Evolutionary conservation across 1,140 invertebrate species (phyloP).

Genomic region (Dendrolimus punctatus): DNA sequence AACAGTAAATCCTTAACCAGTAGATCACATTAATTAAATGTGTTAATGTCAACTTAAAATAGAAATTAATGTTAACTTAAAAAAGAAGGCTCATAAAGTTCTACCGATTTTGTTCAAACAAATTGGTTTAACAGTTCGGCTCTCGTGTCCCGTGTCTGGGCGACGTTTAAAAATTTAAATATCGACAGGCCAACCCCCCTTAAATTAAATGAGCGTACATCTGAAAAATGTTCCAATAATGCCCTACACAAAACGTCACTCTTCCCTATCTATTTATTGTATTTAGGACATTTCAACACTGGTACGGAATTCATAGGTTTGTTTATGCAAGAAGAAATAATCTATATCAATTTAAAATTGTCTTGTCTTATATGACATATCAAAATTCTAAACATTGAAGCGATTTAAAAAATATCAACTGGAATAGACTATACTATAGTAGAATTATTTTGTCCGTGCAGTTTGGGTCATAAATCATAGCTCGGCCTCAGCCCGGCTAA

Average conservation of each 20-base stretch:
- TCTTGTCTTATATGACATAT: no score
- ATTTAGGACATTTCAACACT: constrained; percentile 22
- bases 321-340: constrained; percentile 14
- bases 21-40: no score
- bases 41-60: no score
- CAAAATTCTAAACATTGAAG: no score
- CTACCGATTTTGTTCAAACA: constrained; percentile 48
- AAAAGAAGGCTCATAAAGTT: constrained; percentile 12
- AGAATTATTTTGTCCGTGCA: no score
- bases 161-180: constrained; percentile 63
- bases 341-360: neutral
- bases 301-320: constrained; percentile 6
- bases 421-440: no score
- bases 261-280: constrained; percentile 7
- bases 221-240: constrained; percentile 34
- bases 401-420: no score
- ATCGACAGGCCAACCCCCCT: constrained; percentile 45
- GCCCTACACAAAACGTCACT: constrained; percentile 17
- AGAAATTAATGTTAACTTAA: no score
- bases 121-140: constrained; percentile 37
- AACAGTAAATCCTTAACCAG: no score
- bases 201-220: constrained; percentile 44
- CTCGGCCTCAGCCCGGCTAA: no score
- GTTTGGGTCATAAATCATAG: no score
- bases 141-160: constrained; percentile 36